Percentiles rank a stretch among this genome's conserved stretches.
Conservation (phyloP, 2,113 vertebrate species). For the Pelvicachromis taeniatus region DNA sequence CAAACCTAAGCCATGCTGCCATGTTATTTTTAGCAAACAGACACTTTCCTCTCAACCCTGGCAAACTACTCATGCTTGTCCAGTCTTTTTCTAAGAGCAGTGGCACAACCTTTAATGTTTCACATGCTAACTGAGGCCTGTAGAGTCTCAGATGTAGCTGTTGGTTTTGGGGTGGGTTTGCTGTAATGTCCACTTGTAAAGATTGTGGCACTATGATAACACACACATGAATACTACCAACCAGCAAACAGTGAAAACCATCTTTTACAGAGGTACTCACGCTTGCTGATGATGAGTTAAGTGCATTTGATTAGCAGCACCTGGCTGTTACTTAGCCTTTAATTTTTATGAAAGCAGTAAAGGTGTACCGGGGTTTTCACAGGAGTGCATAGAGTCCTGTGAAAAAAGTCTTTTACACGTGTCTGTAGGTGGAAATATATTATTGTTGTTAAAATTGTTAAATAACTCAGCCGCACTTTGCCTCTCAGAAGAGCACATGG, state of each 20-base stretch:
- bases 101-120: background rate
- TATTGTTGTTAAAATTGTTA: background rate
- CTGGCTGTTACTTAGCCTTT: background rate
- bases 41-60: background rate
- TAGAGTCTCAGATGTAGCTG: background rate
- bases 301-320: background rate
- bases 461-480: background rate
- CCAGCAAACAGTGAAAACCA: background rate
- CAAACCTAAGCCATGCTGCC: background rate
- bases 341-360: no score
- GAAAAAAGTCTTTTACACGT: background rate
- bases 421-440: background rate
- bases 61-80: background rate
- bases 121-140: background rate
- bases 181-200: background rate
- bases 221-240: background rate
- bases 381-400: no score
- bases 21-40: background rate
- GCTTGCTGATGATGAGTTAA: background rate
- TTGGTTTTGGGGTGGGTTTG: background rate
- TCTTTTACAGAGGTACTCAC: background rate
- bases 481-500: background rate
- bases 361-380: background rate
- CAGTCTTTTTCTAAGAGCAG: background rate
- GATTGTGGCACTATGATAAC: background rate